Percentiles rank a stretch among this genome's conserved stretches.
Evolutionary conservation across 2,888 invertebrate genomes (phyloP).

Genomic region (Thymelicus lineola): DNA sequence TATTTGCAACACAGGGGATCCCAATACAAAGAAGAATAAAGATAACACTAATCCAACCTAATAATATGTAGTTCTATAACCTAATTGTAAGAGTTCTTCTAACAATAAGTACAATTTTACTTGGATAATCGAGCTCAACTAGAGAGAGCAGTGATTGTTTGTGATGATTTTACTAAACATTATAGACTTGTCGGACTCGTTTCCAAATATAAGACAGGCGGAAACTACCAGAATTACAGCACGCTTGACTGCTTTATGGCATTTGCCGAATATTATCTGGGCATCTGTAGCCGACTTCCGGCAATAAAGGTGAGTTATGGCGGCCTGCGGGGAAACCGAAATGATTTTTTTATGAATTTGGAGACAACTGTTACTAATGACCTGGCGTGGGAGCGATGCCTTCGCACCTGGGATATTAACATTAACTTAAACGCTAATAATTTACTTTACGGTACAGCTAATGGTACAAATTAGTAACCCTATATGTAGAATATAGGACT

Average conservation of each 20-base stretch:
- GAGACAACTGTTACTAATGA: slow-evolving; percentile 24
- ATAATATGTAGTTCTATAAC: too few species aligned
- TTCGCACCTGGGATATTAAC: neutral
- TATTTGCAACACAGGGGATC: too few species aligned
- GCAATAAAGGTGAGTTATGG: slow-evolving; percentile 32
- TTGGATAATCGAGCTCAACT: too few species aligned
- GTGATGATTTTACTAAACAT: neutral
- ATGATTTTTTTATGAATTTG: slow-evolving; percentile 29
- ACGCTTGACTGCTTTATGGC: slow-evolving; percentile 20
- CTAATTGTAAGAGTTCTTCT: too few species aligned
- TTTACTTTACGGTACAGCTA: neutral
- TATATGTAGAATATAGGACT: too few species aligned
- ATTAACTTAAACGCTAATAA: neutral
- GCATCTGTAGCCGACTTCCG: slow-evolving; percentile 32
- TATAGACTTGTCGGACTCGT: slow-evolving; percentile 16
- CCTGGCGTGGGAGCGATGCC: neutral
- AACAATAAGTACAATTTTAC: too few species aligned
- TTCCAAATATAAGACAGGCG: slow-evolving; percentile 30
- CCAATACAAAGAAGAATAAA: too few species aligned
- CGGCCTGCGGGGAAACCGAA: slow-evolving; percentile 11
- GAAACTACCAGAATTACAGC: slow-evolving; percentile 25
- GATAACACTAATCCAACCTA: too few species aligned
- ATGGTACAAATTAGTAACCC: too few species aligned
- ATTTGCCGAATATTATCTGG: slow-evolving; percentile 34
- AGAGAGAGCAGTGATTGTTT: too few species aligned